Percentiles rank a stretch among this genome's conserved stretches.
These are phyloP conservation scores for Buphagus erythrorhynchus DNA, from an alignment of 2,797 vertebrate species.

Conservation along the genomic window DNA sequence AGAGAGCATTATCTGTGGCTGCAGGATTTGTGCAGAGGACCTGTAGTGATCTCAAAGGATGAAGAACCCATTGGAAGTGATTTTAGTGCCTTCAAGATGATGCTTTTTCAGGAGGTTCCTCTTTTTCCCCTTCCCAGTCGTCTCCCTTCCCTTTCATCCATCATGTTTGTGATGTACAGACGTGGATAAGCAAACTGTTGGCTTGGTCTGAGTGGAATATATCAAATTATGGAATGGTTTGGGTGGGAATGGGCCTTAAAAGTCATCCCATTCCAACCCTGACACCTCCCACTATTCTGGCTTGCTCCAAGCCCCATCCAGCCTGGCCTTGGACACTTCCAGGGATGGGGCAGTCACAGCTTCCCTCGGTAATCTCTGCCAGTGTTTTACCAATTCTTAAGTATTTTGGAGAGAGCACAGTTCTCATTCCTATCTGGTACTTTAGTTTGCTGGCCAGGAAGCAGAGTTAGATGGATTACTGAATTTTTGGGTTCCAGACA, in stretches of 20 bases:
- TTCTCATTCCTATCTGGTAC: neutral
- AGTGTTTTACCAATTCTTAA: neutral
- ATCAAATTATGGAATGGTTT: neutral
- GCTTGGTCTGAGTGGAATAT: neutral
- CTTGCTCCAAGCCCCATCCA: neutral
- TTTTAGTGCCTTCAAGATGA: neutral
- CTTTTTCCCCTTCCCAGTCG: neutral
- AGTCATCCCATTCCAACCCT: neutral
- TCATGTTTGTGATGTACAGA: fast-evolving
- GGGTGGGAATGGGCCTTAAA: neutral
- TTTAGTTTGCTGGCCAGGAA: neutral
- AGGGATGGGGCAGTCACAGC: neutral
- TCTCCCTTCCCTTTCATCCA: neutral
- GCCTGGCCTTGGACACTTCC: neutral
- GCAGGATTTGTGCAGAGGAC: neutral
- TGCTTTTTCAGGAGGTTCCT: neutral
- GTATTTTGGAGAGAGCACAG: neutral
- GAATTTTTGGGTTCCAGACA: neutral
- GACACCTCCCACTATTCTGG: neutral
- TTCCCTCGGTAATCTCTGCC: neutral
- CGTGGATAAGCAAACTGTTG: neutral
- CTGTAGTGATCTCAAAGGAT: fast-evolving
- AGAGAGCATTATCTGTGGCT: neutral
- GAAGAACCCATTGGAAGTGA: neutral
- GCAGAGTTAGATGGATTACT: neutral